These are phyloP conservation scores for Chydorus sphaericus DNA, from an alignment of 2,888 invertebrate species.

Conservation along the genomic window DNA sequence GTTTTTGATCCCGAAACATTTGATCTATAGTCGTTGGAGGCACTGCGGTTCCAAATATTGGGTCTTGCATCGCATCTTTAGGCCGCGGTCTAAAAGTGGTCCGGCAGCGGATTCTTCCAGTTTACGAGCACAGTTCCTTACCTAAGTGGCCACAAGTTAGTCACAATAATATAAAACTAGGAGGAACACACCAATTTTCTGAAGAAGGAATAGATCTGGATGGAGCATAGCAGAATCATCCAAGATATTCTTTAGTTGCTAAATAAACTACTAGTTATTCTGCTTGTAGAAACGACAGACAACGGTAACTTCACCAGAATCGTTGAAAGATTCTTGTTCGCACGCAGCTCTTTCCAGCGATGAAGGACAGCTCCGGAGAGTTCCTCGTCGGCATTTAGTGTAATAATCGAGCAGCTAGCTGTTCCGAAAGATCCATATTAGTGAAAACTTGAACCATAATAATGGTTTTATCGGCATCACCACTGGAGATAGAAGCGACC, in stretches of 20 bases:
- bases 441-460: slow-evolving; percentile 39
- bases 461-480: slow-evolving; percentile 41
- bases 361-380: slow-evolving; percentile 45
- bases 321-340: slow-evolving; percentile 45
- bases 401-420: slow-evolving; percentile 68
- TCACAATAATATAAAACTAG: slow-evolving; percentile 50
- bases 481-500: slow-evolving; percentile 66
- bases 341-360: slow-evolving; percentile 51
- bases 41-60: background rate
- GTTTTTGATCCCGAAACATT: background rate
- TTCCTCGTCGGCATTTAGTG: slow-evolving; percentile 63
- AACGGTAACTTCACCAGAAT: slow-evolving; percentile 46
- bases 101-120: background rate
- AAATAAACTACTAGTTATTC: background rate
- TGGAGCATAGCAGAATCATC: background rate
- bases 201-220: slow-evolving; percentile 6
- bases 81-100: background rate
- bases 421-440: slow-evolving; percentile 53
- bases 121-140: background rate
- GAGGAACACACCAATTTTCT: slow-evolving; percentile 37
- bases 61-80: background rate
- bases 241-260: background rate
- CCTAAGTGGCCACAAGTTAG: background rate
- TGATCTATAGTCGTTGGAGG: background rate
- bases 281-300: slow-evolving; percentile 54